phyloP scores from a whole-genome alignment of 2,888 invertebrate species.

The Abscondita cerata region DNA sequence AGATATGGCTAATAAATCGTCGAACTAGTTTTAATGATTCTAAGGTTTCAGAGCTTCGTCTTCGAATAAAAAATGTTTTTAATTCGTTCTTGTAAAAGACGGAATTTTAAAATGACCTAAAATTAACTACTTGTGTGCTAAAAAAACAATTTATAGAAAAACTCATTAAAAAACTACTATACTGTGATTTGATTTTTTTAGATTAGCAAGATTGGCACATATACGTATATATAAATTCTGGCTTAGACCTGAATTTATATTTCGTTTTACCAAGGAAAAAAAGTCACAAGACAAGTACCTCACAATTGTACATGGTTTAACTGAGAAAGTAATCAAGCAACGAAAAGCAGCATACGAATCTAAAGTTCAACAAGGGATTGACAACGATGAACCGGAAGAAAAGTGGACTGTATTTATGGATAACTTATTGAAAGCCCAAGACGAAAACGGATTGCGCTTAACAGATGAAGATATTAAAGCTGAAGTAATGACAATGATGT shows the following conservation, averaged over 20 bases:
- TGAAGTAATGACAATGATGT: slow-evolving; percentile 45
- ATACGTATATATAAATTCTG: slow-evolving; percentile 40
- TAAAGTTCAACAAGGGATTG: slow-evolving; percentile 20
- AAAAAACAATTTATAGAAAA: too few relatives aligned
- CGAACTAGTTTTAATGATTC: too few relatives aligned
- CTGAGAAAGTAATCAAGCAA: slow-evolving; percentile 39
- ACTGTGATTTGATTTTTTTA: too few relatives aligned
- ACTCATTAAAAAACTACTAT: too few relatives aligned
- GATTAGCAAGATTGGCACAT: slow-evolving; percentile 36
- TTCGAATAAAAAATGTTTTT: too few relatives aligned
- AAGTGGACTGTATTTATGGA: slow-evolving; percentile 37
- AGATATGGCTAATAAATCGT: too few relatives aligned
- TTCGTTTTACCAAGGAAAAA: slow-evolving; percentile 39
- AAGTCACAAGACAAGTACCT: slow-evolving; percentile 40
- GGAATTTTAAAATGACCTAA: too few relatives aligned
- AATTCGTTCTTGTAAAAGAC: too few relatives aligned
- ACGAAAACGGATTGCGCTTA: slow-evolving; percentile 35
- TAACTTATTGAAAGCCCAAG: slow-evolving; percentile 36
- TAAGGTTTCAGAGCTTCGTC: too few relatives aligned
- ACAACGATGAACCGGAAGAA: slow-evolving; percentile 10
- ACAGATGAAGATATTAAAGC: slow-evolving; percentile 44
- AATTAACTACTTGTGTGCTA: too few relatives aligned
- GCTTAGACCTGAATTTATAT: slow-evolving; percentile 41
- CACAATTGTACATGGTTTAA: slow-evolving; percentile 37
- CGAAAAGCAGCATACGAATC: slow-evolving; percentile 36